phyloP scores from a whole-genome alignment of 2,888 invertebrate species.

The Formica aserva region DNA sequence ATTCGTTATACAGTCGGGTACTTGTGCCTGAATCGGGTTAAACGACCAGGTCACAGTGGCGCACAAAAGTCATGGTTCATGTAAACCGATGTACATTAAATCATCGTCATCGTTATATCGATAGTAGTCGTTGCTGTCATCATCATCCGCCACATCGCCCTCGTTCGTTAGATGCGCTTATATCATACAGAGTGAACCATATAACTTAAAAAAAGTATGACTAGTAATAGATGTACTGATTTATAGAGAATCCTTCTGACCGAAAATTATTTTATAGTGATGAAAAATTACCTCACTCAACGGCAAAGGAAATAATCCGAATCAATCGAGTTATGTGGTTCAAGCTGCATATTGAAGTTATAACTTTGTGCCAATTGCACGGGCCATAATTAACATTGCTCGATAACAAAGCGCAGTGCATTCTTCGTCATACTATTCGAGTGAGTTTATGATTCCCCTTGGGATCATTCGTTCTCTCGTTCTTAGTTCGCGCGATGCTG shows the following conservation, averaged over 20 bases:
- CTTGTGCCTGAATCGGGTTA: slow-evolving; percentile 51
- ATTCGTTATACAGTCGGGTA: slow-evolving; percentile 49
- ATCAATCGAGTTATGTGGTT: slow-evolving; percentile 12
- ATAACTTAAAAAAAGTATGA: neutral
- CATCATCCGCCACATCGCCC: slow-evolving; percentile 28
- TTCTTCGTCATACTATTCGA: neutral
- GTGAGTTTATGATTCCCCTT: slow-evolving; percentile 11
- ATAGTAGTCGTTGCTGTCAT: slow-evolving; percentile 48
- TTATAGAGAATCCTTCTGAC: neutral
- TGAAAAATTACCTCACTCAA: neutral
- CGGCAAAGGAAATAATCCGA: slow-evolving; percentile 9
- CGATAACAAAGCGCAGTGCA: slow-evolving; percentile 4
- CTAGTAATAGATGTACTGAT: neutral
- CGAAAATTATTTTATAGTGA: neutral
- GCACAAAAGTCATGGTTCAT: slow-evolving; percentile 76
- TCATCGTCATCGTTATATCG: slow-evolving; percentile 60
- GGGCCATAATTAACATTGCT: slow-evolving; percentile 19
- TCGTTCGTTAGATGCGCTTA: slow-evolving; percentile 7
- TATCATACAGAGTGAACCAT: neutral
- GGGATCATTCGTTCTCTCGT: neutral
- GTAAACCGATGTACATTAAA: slow-evolving; percentile 73
- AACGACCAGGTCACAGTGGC: slow-evolving; percentile 50
- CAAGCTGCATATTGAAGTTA: slow-evolving; percentile 2
- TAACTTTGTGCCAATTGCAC: slow-evolving; percentile 19
- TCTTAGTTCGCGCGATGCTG: neutral